Base-by-base conservation (phyloP, 1,140 invertebrate species). In the Oppia nitens region DNA sequence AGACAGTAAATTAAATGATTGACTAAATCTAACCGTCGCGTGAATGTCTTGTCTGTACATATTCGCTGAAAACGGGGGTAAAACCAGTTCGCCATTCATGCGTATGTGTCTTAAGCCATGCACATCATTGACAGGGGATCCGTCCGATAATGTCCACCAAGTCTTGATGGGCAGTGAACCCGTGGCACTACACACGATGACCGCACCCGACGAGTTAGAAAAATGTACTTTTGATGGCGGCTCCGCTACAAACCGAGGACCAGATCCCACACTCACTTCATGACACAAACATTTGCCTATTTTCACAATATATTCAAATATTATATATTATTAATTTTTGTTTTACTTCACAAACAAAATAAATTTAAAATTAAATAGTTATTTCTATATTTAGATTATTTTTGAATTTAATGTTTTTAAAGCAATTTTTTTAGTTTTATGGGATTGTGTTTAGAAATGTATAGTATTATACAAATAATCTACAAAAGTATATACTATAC, bases 161-260 rank as follows among this genome's bases (percentile, higher is more conserved):
- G 95, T 85, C 70, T 87, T 83, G 32, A 91, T 88, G 64, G 84
- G 79, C 12, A 91, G 91, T 64, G 84, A 84, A 64, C 90, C 91
- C 69, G 84, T 80, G 0, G 90, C 87, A 64, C 86, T 83, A 71
- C 91, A 96, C 71, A 90, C 86, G 49, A 96, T 85, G 63, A 85
- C 82, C 59, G 88, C 84, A 65, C 89, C 90, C 28, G 87, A 91
- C 53, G 87, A 89, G 71, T 95, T 95, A 60, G 85, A 88, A 73
- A 94, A 94, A 70, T 91, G 88, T 49, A 96, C 80, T 64, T 85
- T 80, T 70, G 87, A 87, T 59, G 84, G 85, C 21, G 89, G 90
- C 77, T 92, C 90, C 65, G 83, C 84, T 55, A 89, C 79, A 73
- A 94, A 94, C 53, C 91, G 84, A 9, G 88, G 90, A 67, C 89